Evolutionary conservation across 2,888 invertebrate species (phyloP), one percentile per base, ranked within the genome.

Genomic region (Ormyrus labotus): DNA sequence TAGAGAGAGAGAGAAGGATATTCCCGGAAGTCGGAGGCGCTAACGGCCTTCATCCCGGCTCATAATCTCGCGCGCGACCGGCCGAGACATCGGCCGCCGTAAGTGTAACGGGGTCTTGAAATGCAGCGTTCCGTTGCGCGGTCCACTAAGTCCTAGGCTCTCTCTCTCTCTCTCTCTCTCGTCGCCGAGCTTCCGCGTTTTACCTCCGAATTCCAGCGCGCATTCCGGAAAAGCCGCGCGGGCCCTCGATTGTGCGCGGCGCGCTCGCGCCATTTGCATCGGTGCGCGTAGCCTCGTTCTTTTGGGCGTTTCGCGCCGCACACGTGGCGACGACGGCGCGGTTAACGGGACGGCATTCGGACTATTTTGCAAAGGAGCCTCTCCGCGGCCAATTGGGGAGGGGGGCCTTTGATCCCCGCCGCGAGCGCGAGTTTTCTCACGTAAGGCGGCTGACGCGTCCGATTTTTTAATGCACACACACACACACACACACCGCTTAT

Each of bases 41-140:
- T 34, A 34, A 34, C 34, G 34, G 34, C 34, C 34, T 34, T 34
- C 34, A 34, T 34, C 34, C 34, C 34, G 34, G 34, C 34, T 34
- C 34, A 34, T n/a, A 47, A 47, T 47, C 11, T 34, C 11, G n/a
- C 19, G 4, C 34, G 55, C 48, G 55, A 34, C 34, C 34, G 34
- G 34, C 34, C 34, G 34, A 10, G 60, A 47, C 34, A 34, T 34
- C 34, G 34, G 34, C 34, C 34, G 64, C 86, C 87, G 87, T 89
- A 89, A 90, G 89, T 88, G 89, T 90, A 89, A 90, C 90, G 89
- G 89, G 89, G 89, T 89, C 83, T 87, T 84, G 83, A 85, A 84
- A 87, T 86, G 87, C 86, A 85, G 85, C 85, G 64, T 57, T 68
- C 68, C 68, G 89, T 89, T 89, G 89, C 84, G 85, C 88, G 90